Base-by-base conservation (phyloP, 2,113 vertebrate genomes). In the Albula glossodonta region DNA sequence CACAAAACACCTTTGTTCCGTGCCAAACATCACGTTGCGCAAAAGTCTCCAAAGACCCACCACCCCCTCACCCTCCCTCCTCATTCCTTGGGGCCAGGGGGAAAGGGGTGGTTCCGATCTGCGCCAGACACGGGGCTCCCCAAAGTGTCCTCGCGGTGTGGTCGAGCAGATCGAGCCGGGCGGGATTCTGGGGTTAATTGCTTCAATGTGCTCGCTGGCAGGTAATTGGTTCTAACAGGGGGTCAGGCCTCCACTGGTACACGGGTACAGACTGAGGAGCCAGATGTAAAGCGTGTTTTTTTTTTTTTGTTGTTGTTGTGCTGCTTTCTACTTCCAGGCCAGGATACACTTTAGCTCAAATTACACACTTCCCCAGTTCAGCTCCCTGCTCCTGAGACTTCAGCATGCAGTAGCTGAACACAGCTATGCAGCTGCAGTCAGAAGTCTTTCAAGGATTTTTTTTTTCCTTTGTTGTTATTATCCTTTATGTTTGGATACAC, bases 151-250 rank as follows among this genome's bases (percentile, higher is more conserved):
- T 51, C 31, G 31, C 31, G 1, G 31, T 41, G 31, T 41, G 31
- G 31, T 66, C 19, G 51, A 66, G 57, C 25, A 63, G 84, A 57
- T 74, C 51, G 11, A n/a, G 49, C 31, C 82, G 51, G 22, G n/a
- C 60, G 31, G 81, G 9, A 56, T 86, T 77, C 78, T 41, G 17
- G 63, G 70, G 85, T 56, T 86, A 78, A 78, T 82, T 86, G 85
- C 70, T 78, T 86, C 81, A 77, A 51, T 66, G 52, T 83, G 80
- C 81, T 83, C 78, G 80, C 81, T 83, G 13, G 66, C 85, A 82
- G 85, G 63, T 86, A 60, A 70, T 83, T 70, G 17, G 4, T 70
- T 70, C 19, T 66, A 15, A n/a, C 57, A 48, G 78, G 53, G 82
- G 56, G 56, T 60, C 12, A 57, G 13, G 56, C 41, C 31, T 19